Conservation (phyloP, 1,140 invertebrate genomes). For the Drosophila funebris region DNA sequence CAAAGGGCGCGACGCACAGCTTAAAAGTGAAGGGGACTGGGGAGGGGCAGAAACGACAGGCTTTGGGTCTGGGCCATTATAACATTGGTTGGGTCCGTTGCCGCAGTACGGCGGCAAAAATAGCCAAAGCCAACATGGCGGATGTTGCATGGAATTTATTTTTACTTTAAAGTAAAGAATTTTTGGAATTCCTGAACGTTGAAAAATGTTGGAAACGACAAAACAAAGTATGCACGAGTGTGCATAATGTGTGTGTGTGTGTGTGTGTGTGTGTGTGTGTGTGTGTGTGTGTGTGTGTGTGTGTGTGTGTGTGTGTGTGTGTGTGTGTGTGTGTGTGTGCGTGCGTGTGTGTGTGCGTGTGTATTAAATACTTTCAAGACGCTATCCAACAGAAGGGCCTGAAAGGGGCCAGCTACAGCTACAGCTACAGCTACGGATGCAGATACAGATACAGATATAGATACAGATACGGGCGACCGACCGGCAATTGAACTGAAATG, state of each 20-base stretch:
- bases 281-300: background rate
- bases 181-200: slow-evolving; percentile 69
- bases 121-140: slow-evolving; percentile 68
- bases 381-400: slow-evolving; percentile 30
- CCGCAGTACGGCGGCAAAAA: slow-evolving; percentile 54
- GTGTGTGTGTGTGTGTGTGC: background rate
- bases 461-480: slow-evolving; percentile 28
- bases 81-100: slow-evolving; percentile 34
- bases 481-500: slow-evolving; percentile 52
- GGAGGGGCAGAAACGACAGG: background rate
- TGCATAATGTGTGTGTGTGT: slow-evolving; percentile 15
- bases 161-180: slow-evolving; percentile 74
- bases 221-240: slow-evolving; percentile 51
- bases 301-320: slow-evolving; percentile 8
- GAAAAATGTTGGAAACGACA: slow-evolving; percentile 70
- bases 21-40: slow-evolving; percentile 7
- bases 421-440: slow-evolving; percentile 3
- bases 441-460: slow-evolving; percentile 20
- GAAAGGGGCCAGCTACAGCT: slow-evolving; percentile 20
- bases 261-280: slow-evolving; percentile 4
- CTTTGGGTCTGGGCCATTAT: slow-evolving; percentile 48
- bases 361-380: slow-evolving; percentile 49
- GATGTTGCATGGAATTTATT: slow-evolving; percentile 76
- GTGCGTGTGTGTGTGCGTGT: slow-evolving; percentile 7
- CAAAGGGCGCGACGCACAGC: slow-evolving; percentile 52